Percentiles rank a stretch among this genome's conserved stretches.
Evolutionary conservation across 1,140 invertebrate genomes (phyloP).

Genomic region (Chrysoperla carnea): DNA sequence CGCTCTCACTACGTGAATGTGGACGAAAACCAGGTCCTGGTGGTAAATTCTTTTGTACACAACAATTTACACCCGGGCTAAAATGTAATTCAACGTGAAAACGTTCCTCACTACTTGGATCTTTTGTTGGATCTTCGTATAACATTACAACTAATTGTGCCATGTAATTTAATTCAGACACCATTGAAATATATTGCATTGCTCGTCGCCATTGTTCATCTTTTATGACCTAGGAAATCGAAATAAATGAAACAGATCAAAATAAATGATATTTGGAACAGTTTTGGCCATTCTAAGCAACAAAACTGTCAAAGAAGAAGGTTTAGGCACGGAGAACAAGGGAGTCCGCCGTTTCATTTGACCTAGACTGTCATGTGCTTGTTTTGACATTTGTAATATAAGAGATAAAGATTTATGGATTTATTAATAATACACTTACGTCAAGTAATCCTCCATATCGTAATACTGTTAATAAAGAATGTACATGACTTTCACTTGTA

Average conservation of each 20-base stretch:
- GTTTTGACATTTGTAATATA: too few species aligned
- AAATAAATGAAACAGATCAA: too few species aligned
- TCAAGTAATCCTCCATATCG: conserved; percentile 85
- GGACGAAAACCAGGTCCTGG: conserved; percentile 86
- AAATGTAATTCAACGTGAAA: conserved; percentile 97
- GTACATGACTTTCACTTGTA: conserved; percentile 98
- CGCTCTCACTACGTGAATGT: conserved; percentile 68
- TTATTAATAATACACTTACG: too few species aligned
- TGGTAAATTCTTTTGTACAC: conserved; percentile 84
- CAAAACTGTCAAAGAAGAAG: background rate
- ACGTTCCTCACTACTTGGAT: conserved; percentile 70
- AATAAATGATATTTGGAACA: too few species aligned
- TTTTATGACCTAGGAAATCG: conserved; percentile 39
- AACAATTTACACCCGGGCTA: conserved; percentile 91
- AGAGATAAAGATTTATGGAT: background rate
- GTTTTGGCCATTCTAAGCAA: background rate
- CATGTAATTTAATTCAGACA: conserved; percentile 98
- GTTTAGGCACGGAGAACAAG: background rate
- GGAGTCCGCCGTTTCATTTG: too few species aligned
- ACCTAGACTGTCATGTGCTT: too few species aligned
- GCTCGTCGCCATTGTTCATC: conserved; percentile 97
- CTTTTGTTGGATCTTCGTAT: conserved; percentile 97
- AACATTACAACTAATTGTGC: conserved; percentile 98
- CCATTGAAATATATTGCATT: conserved; percentile 95
- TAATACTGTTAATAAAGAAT: conserved; percentile 90